Evolutionary conservation across 2,888 invertebrate genomes (phyloP), one percentile per base, ranked within the genome.

Genomic region (Ochropacha duplaris): DNA sequence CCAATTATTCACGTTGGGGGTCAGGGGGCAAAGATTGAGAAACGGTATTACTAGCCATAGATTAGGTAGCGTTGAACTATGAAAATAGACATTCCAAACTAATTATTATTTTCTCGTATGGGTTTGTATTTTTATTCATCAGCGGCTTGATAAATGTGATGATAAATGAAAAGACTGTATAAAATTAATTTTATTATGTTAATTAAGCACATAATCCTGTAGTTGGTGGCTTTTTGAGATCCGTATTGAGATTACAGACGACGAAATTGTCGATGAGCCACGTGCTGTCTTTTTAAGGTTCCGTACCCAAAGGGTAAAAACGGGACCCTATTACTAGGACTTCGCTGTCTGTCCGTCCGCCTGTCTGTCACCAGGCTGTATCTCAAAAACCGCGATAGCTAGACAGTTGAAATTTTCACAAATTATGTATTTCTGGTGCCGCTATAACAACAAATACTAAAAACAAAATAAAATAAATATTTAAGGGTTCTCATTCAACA

Each of bases 201-300:
- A 44, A 44, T 44, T 19, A 9, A n/a, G 44, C 44, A 44, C 39
- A 24, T 54, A 39, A 36, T 19, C n/a, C 44, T 44, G 44, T 44
- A n/a, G 44, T 44, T 44, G 44, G 19, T 44, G n/a, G 44, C 44
- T 9, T 19, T 44, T 44, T 19, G 2, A 44, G 16, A 44, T 9
- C 3, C 4, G 19, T 44, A 44, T 44, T 44, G 44, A 39, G 39
- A 44, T 44, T 19, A 19, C 2, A 9, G 44, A 9, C n/a, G 6
- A 8, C 44, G 44, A 44, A 44, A 44, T 14, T 6, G 4, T 39
- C 4, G 12, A 36, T 12, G 12, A 36, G 19, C 44, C 44, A 44
- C 44, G 44, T 44, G 44, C 44, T 44, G 44, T 36, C n/a, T 36
- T 31, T n/a, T n/a, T n/a, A n/a, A n/a, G n/a, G n/a, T n/a, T n/a